Evolutionary conservation across 2,888 invertebrate species (phyloP).

Genomic region (Liposcelis brunnea): DNA sequence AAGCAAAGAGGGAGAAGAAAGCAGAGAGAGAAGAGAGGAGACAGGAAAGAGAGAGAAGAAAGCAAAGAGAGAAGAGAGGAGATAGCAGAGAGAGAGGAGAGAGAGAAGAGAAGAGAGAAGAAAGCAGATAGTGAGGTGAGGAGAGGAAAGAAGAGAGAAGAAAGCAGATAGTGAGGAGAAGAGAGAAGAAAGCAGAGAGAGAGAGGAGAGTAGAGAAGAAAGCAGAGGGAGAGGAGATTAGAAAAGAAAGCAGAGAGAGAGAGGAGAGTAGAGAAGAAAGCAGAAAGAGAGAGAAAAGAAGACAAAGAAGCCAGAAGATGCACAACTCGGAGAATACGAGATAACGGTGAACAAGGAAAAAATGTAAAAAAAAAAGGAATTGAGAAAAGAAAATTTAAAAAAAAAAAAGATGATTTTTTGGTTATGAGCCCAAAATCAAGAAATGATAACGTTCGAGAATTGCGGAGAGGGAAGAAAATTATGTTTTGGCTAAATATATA

Average conservation of each 20-base stretch:
- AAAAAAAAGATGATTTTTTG: too few species aligned
- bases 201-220: background rate
- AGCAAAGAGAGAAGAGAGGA: background rate
- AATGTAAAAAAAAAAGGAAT: too few species aligned
- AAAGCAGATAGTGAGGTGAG: background rate
- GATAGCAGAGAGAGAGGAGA: constrained; percentile 1
- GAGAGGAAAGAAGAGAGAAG: background rate
- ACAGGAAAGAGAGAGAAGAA: background rate
- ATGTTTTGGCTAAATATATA: too few species aligned
- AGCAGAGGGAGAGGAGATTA: background rate
- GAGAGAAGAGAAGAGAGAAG: background rate
- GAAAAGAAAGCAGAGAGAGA: constrained; percentile 4
- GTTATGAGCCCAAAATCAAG: too few species aligned
- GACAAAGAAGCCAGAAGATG: too few species aligned
- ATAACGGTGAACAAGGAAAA: too few species aligned
- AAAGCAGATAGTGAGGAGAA: background rate
- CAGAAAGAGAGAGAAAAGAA: too few species aligned
- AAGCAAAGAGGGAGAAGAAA: too few species aligned
- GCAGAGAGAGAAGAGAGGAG: constrained; percentile 1
- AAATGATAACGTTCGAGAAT: too few species aligned
- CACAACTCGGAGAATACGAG: too few species aligned
- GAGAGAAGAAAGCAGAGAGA: background rate
- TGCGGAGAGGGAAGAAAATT: too few species aligned
- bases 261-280: background rate
- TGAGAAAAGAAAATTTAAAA: too few species aligned